phyloP scores from a whole-genome alignment of 2,888 invertebrate species.

The Caenorhabditis sp. region DNA sequence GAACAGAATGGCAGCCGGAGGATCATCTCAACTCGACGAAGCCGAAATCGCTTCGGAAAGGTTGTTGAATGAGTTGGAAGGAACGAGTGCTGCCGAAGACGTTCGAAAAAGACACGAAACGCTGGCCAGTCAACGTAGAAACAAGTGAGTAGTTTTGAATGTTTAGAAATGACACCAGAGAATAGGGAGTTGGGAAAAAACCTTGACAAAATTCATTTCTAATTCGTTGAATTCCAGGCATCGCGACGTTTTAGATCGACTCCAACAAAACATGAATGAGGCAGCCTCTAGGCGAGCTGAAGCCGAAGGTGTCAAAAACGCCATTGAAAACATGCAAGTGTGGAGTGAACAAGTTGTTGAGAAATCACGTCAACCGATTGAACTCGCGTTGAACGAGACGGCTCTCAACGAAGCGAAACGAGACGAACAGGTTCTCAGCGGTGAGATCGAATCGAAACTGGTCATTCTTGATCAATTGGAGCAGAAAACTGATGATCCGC shows the following conservation, averaged over 20 bases:
- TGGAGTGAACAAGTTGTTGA: slow-evolving; percentile 40
- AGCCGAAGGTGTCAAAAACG: slow-evolving; percentile 52
- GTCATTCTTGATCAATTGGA: slow-evolving; percentile 43
- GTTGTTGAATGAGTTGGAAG: slow-evolving; percentile 47
- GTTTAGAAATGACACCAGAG: no score
- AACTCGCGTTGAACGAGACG: slow-evolving; percentile 44
- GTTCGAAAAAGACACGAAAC: slow-evolving; percentile 36
- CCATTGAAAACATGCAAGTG: slow-evolving; percentile 31
- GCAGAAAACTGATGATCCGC: slow-evolving; percentile 30
- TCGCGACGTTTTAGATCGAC: slow-evolving; percentile 39
- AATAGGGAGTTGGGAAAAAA: no score
- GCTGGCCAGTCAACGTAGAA: slow-evolving; percentile 25
- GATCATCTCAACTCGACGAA: slow-evolving; percentile 43
- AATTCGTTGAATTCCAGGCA: no score
- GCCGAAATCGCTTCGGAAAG: slow-evolving; percentile 39
- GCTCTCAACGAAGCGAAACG: slow-evolving; percentile 38
- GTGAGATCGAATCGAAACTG: slow-evolving; percentile 49
- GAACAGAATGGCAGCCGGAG: slow-evolving; percentile 45
- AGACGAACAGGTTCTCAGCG: slow-evolving; percentile 45
- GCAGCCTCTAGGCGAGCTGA: slow-evolving; percentile 41
- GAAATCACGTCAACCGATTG: slow-evolving; percentile 25
- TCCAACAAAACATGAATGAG: slow-evolving; percentile 48
- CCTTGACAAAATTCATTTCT: no score
- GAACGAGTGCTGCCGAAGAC: slow-evolving; percentile 39
- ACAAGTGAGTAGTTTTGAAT: slow-evolving; percentile 19